These are phyloP conservation scores for Protobothrops flavoviridis DNA, from an alignment of 2,113 vertebrate species.

Conservation along the genomic window DNA sequence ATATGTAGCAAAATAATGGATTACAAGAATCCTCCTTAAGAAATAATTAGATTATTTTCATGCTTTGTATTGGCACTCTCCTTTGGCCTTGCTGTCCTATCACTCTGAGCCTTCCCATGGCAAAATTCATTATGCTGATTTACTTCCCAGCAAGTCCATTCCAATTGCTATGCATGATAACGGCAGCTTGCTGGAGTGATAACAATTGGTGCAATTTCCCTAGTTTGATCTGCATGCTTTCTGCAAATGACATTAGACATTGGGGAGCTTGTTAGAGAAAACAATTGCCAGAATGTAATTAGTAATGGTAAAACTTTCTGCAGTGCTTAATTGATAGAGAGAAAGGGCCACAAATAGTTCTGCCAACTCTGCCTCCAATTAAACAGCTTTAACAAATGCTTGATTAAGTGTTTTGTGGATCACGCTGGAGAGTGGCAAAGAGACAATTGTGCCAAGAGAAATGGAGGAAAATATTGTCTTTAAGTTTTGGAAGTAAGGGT, in stretches of 20 bases:
- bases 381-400: conserved; percentile 3
- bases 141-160: not conserved
- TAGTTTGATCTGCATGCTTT: conserved; percentile 45
- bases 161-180: not conserved
- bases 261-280: conserved; percentile 60
- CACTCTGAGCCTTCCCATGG: conserved; percentile 29
- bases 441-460: not conserved
- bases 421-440: not conserved
- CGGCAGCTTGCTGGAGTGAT: not conserved
- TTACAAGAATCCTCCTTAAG: conserved; percentile 48
- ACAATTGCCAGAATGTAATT: conserved; percentile 63
- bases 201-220: not conserved
- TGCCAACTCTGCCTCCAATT: conserved; percentile 17
- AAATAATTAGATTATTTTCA: conserved; percentile 50
- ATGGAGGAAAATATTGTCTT: not conserved
- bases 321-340: conserved; percentile 18
- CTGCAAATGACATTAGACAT: conserved; percentile 45
- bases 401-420: conserved; percentile 16
- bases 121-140: conserved; percentile 12
- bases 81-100: conserved; percentile 42
- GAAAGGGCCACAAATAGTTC: conserved; percentile 1
- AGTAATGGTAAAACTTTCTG: conserved; percentile 52
- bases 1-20: conserved; percentile 44
- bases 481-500: not conserved
- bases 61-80: conserved; percentile 43